These are phyloP conservation scores for Aromia moschata DNA, from an alignment of 2,888 invertebrate species.

Conservation along the genomic window DNA sequence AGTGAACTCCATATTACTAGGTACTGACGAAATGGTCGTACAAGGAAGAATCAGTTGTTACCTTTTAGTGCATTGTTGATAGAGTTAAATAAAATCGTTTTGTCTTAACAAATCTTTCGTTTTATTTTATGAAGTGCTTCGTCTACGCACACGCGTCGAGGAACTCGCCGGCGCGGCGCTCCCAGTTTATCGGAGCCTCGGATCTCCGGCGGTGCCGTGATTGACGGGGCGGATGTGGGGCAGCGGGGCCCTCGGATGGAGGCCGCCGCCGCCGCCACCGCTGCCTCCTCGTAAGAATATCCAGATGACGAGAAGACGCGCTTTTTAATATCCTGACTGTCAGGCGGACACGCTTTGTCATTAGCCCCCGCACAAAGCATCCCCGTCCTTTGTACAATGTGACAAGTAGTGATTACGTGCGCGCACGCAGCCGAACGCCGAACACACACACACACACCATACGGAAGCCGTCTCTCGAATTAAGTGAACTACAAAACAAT, in stretches of 20 bases:
- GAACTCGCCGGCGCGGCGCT: too few relatives aligned
- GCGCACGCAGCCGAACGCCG: conserved; percentile 22
- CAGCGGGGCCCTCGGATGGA: conserved; percentile 25
- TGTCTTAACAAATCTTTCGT: too few relatives aligned
- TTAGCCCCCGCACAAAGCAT: conserved; percentile 33
- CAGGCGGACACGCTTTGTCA: conserved; percentile 38
- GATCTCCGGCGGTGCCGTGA: conserved; percentile 26
- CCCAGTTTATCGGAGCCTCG: conserved; percentile 20
- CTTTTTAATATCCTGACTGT: conserved; percentile 44
- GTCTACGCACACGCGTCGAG: too few relatives aligned
- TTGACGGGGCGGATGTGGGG: conserved; percentile 30
- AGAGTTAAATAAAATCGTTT: too few relatives aligned
- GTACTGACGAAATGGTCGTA: too few relatives aligned
- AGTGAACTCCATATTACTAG: too few relatives aligned
- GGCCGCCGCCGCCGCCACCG: conserved; percentile 16
- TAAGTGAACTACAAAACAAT: too few relatives aligned
- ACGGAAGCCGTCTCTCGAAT: too few relatives aligned
- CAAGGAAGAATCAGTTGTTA: too few relatives aligned
- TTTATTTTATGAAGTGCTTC: too few relatives aligned
- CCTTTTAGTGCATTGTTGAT: too few relatives aligned
- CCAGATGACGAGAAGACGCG: conserved; percentile 38
- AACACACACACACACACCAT: too few relatives aligned
- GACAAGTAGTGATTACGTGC: conserved; percentile 40
- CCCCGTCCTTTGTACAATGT: conserved; percentile 36
- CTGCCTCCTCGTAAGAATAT: conserved; percentile 31